phyloP scores from a whole-genome alignment of 2,797 vertebrate species.

The Hippopotamyrus pictus region DNA sequence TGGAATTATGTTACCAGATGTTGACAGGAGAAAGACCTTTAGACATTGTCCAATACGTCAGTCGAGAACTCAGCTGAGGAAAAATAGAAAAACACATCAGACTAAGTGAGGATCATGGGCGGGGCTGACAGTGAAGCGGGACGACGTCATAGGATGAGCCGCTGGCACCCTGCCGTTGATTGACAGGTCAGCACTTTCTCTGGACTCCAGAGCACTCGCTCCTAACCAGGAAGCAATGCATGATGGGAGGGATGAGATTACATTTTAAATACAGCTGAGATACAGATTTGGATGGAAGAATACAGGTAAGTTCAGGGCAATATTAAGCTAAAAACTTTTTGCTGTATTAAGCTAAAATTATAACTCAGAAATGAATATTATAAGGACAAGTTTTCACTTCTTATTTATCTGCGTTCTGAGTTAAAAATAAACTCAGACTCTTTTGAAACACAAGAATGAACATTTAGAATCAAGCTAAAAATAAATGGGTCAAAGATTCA shows the following conservation, averaged over 20 bases:
- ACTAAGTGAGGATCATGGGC: conserved; percentile 76
- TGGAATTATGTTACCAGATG: conserved; percentile 67
- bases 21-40: conserved; percentile 34
- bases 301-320: conserved; percentile 13
- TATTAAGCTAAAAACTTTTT: neutral
- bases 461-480: conserved; percentile 38
- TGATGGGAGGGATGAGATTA: neutral
- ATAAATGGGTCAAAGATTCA: conserved; percentile 41
- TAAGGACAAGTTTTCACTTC: conserved; percentile 19
- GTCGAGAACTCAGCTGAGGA: neutral
- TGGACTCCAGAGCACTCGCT: conserved; percentile 69
- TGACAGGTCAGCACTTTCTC: conserved; percentile 76
- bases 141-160: conserved; percentile 65
- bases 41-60: neutral
- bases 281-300: neutral
- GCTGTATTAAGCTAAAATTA: neutral
- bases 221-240: conserved; percentile 52
- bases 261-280: neutral
- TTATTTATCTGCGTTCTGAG: conserved; percentile 24
- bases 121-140: conserved; percentile 86
- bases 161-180: conserved; percentile 61
- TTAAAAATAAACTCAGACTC: conserved; percentile 22
- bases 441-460: conserved; percentile 9
- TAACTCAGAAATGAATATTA: conserved; percentile 3
- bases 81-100: conserved; percentile 45